Percentiles rank a stretch among this genome's conserved stretches.
Evolutionary conservation across 2,888 invertebrate species (phyloP).

Genomic region (Ptychoptera contaminata): DNA sequence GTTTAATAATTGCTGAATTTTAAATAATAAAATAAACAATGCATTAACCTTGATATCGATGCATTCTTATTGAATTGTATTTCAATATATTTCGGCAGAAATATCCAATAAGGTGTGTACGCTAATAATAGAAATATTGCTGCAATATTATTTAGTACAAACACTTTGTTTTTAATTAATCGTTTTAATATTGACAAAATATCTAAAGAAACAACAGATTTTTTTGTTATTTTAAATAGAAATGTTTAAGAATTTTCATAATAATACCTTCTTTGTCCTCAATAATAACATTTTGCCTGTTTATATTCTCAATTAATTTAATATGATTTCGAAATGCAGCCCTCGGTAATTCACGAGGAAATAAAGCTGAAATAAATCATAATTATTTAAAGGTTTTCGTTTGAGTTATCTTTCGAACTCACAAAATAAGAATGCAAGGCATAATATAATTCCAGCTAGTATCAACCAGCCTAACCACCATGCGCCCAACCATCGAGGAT

Average conservation of each 20-base stretch:
- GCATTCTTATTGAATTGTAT: conserved; percentile 71
- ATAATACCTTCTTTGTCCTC: too few relatives aligned
- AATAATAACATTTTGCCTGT: too few relatives aligned
- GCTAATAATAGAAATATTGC: conserved; percentile 56
- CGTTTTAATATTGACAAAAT: conserved; percentile 47
- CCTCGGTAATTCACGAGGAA: too few relatives aligned
- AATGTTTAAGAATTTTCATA: too few relatives aligned
- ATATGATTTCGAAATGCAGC: too few relatives aligned
- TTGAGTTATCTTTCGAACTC: too few relatives aligned
- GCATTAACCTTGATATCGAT: conserved; percentile 33
- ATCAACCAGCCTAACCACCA: conserved; percentile 69
- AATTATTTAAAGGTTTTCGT: too few relatives aligned
- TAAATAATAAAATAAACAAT: too few relatives aligned
- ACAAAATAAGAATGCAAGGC: conserved; percentile 42
- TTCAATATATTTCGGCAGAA: conserved; percentile 70
- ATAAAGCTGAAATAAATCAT: too few relatives aligned
- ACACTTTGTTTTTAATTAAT: conserved; percentile 45
- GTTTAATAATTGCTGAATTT: not conserved
- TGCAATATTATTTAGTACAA: conserved; percentile 57
- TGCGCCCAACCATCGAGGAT: conserved; percentile 68
- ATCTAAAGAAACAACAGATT: conserved; percentile 28
- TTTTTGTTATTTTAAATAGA: conserved; percentile 16
- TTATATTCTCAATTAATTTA: too few relatives aligned
- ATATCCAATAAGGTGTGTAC: conserved; percentile 62
- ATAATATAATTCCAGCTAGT: conserved; percentile 40